Conservation (phyloP, 2,888 invertebrate genomes). For the Cerastoderma edule region DNA sequence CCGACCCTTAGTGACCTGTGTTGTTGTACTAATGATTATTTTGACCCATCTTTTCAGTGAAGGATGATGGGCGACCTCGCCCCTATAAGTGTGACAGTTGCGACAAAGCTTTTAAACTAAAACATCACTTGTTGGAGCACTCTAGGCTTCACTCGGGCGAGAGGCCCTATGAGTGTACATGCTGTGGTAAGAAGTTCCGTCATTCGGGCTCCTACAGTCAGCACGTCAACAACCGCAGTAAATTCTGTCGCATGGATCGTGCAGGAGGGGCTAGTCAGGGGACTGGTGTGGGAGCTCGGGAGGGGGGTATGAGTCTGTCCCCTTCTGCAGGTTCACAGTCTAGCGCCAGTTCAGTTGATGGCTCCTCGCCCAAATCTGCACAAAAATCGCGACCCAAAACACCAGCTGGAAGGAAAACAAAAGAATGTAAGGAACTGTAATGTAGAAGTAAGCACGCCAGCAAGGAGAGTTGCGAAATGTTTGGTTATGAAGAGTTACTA, state of each 20-base stretch:
- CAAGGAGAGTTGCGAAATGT: constrained; percentile 56
- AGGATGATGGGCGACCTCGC: constrained; percentile 62
- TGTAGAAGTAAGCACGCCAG: constrained; percentile 48
- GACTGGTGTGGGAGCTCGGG: neutral
- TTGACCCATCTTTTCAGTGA: constrained; percentile 46
- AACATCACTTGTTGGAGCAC: constrained; percentile 71
- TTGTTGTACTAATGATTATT: neutral
- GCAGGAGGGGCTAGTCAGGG: neutral
- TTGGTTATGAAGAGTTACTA: constrained; percentile 29
- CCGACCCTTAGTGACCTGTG: neutral
- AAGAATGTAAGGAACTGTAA: constrained; percentile 61
- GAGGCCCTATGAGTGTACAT: constrained; percentile 64
- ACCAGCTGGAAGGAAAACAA: constrained; percentile 53
- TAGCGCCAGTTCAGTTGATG: constrained; percentile 30
- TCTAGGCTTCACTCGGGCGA: constrained; percentile 69
- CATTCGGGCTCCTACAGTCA: constrained; percentile 72
- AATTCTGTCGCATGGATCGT: constrained; percentile 49
- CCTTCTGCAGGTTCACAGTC: constrained; percentile 35
- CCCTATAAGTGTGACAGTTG: constrained; percentile 69
- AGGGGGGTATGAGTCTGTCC: constrained; percentile 22
- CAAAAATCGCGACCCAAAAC: constrained; percentile 45
- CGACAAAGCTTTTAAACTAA: constrained; percentile 71
- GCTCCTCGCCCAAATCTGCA: constrained; percentile 48
- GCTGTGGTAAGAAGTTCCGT: constrained; percentile 69
- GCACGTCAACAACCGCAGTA: constrained; percentile 65